Evolutionary conservation across 2,888 invertebrate species (phyloP).

Genomic region (Ceramica pisi): DNA sequence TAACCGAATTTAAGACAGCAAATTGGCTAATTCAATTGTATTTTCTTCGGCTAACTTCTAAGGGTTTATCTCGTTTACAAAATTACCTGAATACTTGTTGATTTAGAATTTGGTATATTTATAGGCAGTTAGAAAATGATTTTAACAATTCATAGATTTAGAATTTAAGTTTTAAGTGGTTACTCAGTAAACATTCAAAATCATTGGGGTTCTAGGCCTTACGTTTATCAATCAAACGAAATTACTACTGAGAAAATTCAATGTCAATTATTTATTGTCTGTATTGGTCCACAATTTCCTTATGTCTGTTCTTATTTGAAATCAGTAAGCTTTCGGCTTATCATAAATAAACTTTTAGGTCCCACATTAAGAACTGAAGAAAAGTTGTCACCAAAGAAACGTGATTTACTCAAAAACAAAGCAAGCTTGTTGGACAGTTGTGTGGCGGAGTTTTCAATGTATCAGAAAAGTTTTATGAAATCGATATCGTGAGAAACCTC

Average conservation of each 20-base stretch:
- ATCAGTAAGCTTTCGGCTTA: too few relatives aligned
- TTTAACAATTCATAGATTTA: not conserved
- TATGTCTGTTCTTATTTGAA: too few relatives aligned
- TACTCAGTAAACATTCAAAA: too few relatives aligned
- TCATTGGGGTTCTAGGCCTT: too few relatives aligned
- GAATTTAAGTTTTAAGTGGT: not conserved
- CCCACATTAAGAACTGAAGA: not conserved
- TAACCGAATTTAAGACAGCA: constrained; percentile 7
- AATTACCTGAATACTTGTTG: not conserved
- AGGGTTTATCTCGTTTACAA: not conserved
- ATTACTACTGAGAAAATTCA: too few relatives aligned
- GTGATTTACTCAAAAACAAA: not conserved
- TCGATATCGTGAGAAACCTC: not conserved
- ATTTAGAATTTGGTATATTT: constrained; percentile 2
- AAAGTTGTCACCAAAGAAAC: not conserved
- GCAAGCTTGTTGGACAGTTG: constrained; percentile 8
- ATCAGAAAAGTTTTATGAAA: constrained; percentile 10
- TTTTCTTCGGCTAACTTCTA: constrained; percentile 1
- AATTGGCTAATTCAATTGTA: constrained; percentile 5
- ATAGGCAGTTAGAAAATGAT: not conserved
- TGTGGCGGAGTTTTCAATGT: not conserved
- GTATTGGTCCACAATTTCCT: too few relatives aligned
- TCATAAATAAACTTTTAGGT: not conserved
- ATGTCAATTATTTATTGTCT: too few relatives aligned
- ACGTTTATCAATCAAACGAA: too few relatives aligned